Percentiles rank a stretch among this genome's conserved stretches.
Evolutionary conservation across 2,888 invertebrate genomes (phyloP).

Genomic region (Tanytarsus gracilentus): DNA sequence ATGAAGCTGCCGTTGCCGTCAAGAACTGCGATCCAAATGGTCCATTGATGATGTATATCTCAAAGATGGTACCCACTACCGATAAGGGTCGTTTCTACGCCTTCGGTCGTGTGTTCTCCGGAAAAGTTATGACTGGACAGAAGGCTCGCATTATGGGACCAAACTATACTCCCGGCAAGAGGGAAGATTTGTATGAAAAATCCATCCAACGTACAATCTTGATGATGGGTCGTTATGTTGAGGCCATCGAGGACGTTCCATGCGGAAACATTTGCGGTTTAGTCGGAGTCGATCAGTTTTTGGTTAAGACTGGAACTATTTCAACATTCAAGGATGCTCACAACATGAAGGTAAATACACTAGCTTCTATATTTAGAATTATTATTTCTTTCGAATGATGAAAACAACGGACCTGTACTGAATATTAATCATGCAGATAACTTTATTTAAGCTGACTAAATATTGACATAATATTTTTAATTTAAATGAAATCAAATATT

Average conservation of each 20-base stretch:
- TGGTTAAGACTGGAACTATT: slow-evolving; percentile 99
- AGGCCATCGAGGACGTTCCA: slow-evolving; percentile 99
- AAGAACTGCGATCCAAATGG: slow-evolving; percentile 93
- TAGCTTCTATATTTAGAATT: not conserved
- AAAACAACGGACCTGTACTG: slow-evolving; percentile 36
- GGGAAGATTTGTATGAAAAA: slow-evolving; percentile 98
- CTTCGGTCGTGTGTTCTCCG: slow-evolving; percentile 99
- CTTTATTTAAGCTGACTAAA: slow-evolving; percentile 18
- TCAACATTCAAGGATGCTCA: slow-evolving; percentile 98
- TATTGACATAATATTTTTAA: not conserved
- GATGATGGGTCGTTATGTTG: slow-evolving; percentile 99
- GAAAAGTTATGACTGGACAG: slow-evolving; percentile 81
- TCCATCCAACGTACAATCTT: slow-evolving; percentile 98
- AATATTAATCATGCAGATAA: slow-evolving; percentile 21
- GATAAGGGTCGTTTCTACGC: slow-evolving; percentile 99
- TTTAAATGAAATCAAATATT: not conserved
- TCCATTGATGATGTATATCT: slow-evolving; percentile 99
- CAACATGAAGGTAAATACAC: slow-evolving; percentile 70
- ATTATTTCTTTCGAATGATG: slow-evolving; percentile 30
- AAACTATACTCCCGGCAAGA: slow-evolving; percentile 95
- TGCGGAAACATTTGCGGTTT: slow-evolving; percentile 99
- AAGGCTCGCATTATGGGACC: slow-evolving; percentile 99
- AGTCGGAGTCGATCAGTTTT: slow-evolving; percentile 98
- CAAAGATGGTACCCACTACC: slow-evolving; percentile 99
- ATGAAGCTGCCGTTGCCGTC: slow-evolving; percentile 85